Base-by-base conservation (phyloP, 1,140 invertebrate genomes). In the Solen grandis region DNA sequence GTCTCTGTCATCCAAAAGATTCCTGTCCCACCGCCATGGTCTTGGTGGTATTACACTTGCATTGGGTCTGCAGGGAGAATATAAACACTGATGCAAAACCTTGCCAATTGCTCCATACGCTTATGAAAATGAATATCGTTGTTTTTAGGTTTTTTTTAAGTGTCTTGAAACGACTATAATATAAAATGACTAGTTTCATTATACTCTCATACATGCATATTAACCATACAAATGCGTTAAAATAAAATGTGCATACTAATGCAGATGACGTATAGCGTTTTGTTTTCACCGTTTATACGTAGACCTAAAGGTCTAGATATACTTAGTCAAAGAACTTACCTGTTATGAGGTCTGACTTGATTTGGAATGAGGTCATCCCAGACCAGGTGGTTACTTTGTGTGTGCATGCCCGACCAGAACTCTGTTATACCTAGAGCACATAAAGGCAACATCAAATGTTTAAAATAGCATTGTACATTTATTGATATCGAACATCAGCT, bases 361-460 rank as follows among this genome's bases (percentile, higher is more conserved):
- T 72, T 52, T 16, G 77, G 77, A 31, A 65, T 33, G 1, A 80
- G 38, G 36, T 73, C 69, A 35, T 80, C 77, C 77, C 77, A 80
- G 22, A 65, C 46, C 38, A 80, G 77, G 38, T 70, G 68, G 13
- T 31, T 25, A 29, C 65, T 38, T 36, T 73, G 59, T 13, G 68
- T n/a, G n/a, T 80, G 77, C 25, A 80, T 31, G 31, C 77, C 77
- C 1, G 66, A 54, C 77, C 77, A 80, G 14, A 80, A 72, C 22
- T 52, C 27, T 4, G 65, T 69, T 1, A 79, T 38, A n/a, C 57
- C 76, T 79, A 29, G 5, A 65, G 29, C 31, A 54, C 41, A 13
- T 22, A 5, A 22, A 25, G 57, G 36, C 33, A 5, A 27, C 13
- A 41, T 19, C 46, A 27, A n/a, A 33, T 50, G 16, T n/a, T 10